Base-by-base conservation (phyloP, 1,140 invertebrate genomes). In the Oncopodura yosiiana region DNA sequence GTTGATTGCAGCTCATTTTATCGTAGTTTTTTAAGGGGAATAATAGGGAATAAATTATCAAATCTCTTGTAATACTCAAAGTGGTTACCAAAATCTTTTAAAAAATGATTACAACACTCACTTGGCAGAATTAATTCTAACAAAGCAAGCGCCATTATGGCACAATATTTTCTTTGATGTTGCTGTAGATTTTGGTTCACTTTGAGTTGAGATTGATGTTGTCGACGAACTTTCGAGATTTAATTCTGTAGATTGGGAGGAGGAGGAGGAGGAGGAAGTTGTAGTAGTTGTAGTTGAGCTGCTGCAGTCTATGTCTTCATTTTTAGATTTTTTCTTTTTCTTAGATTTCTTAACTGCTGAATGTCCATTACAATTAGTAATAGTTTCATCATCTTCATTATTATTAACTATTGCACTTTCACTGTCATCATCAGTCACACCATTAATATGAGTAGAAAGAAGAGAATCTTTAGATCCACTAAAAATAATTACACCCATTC, bases 121-220 rank as follows among this genome's bases (percentile, higher is more conserved):
- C 27, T 53, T 58, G 1, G 24, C 16, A 27, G 52, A 32, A 19
- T 62, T 62, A 18, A 62, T 44, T 6, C 53, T 46, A 19, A 62
- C 23, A 23, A 62, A 58, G 21, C 49, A 58, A 4, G 45, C 60
- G 30, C 56, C 60, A 49, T 58, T 62, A 14, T 19, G 45, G 45
- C 23, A 6, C 27, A 38, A 11, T 9, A 16, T 16, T 21, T 23
- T 24, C 39, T 52, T 41, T 3, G 19, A 18, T n/a, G 9, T 8
- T n/a, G n/a, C n/a, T n/a, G n/a, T n/a, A n/a, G n/a, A n/a, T 16
- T 41, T 41, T 41, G 38, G 38, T 34, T 34, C 30, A 8, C n/a
- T 8, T 34, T 34, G 11, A 19, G 38, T 41, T 41, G 38, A 41
- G 5, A 9, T 41, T 8, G 18, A 41, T 12, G 5, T 34, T 8